These are phyloP conservation scores for Drosophila kepulauana DNA, from an alignment of 1,140 invertebrate genomes.

Conservation along the genomic window DNA sequence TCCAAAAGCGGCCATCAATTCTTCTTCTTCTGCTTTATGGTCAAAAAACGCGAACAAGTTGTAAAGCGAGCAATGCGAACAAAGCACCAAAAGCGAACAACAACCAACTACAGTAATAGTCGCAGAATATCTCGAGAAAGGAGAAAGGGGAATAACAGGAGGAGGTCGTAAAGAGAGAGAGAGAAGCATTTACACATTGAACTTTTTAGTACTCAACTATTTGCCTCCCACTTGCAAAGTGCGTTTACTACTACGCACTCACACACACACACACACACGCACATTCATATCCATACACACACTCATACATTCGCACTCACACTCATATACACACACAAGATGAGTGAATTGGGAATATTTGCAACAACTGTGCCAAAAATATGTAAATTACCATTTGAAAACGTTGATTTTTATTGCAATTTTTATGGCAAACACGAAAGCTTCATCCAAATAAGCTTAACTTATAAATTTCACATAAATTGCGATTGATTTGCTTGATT, in stretches of 20 bases:
- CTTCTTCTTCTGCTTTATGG: slow-evolving; percentile 69
- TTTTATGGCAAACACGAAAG: slow-evolving; percentile 35
- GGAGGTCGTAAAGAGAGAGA: slow-evolving; percentile 35
- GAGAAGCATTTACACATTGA: slow-evolving; percentile 72
- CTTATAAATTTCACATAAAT: slow-evolving; percentile 51
- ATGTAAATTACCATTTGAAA: slow-evolving; percentile 75
- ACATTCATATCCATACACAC: slow-evolving; percentile 17
- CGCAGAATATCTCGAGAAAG: neutral
- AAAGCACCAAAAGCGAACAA: slow-evolving; percentile 40
- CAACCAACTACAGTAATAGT: slow-evolving; percentile 47
- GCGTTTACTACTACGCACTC: slow-evolving; percentile 80
- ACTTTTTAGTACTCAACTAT: slow-evolving; percentile 72
- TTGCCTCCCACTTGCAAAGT: slow-evolving; percentile 64
- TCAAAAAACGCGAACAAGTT: slow-evolving; percentile 77
- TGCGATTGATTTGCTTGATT: slow-evolving; percentile 66
- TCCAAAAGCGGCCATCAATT: slow-evolving; percentile 75
- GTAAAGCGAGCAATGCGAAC: slow-evolving; percentile 79
- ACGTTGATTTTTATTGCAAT: slow-evolving; percentile 47
- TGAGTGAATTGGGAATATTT: slow-evolving; percentile 30
- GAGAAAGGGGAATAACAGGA: too few species aligned
- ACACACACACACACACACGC: slow-evolving; percentile 62
- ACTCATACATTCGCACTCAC: slow-evolving; percentile 9
- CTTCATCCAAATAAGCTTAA: slow-evolving; percentile 58
- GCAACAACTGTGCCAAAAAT: slow-evolving; percentile 77
- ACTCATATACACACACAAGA: neutral